Base-by-base conservation (phyloP, 2,888 invertebrate species). In the Protonemura montana region DNA sequence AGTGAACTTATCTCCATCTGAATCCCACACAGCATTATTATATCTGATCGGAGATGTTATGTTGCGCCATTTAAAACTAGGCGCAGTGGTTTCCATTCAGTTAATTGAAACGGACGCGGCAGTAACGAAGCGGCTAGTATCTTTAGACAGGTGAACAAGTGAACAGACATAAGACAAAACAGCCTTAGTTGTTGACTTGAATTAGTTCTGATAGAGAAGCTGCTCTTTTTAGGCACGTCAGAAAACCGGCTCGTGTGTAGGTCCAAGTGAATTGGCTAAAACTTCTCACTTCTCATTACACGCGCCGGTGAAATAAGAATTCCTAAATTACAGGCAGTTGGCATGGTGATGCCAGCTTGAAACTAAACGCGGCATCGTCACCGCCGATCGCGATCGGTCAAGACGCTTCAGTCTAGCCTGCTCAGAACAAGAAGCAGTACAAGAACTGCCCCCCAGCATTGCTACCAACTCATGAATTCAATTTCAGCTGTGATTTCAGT, bases 101-200 rank as follows among this genome's bases (percentile, higher is more conserved):
- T 85, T 87, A 87, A 87, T 87, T 87, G 87, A 87, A 87, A 85
- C 82, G 77, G 85, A 76, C 77, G 77, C 76, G 76, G 27, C 29
- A 28, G 84, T 84, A 84, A 84, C 84, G 77, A 87, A 85, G 76
- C 59, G 80, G 80, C 25, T 30, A 3, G 59, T 86, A 42, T 59
- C 35, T 41, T 42, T 25, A 0, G 86, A 85, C 85, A 85, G 86
- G 85, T 87, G 85, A 85, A 87, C 85, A 82, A 28, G 85, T 26
- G 85, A 80, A 86, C 85, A 81, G 26, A 85, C 59, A 76, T 29
- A 41, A 86, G 85, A 86, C 85, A 86, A 81, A 86, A 85, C 59
- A 85, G 77, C 59, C 80, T 26, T 59, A 59, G 77, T 84, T 86
- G 85, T 84, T 86, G 80, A 30, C 41, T 86, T 86, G 85, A 81